Evolutionary conservation across 2,888 invertebrate species (phyloP).

Genomic region (Leucoma salicis): DNA sequence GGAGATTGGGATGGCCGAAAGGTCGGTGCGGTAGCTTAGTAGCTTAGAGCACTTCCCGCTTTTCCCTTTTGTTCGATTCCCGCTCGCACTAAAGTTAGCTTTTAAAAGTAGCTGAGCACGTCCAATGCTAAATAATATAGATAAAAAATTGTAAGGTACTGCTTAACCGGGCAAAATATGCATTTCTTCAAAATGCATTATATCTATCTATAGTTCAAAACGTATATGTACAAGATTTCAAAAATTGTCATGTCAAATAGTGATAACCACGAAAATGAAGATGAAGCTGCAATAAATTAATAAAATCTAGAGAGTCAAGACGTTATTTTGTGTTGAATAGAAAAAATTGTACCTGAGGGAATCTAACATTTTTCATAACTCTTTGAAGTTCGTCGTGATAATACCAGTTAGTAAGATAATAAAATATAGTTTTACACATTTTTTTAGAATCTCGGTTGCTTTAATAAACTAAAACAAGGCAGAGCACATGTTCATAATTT

Average conservation of each 20-base stretch:
- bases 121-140: constrained; percentile 40
- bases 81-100: too few species aligned
- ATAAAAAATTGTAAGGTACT: constrained; percentile 32
- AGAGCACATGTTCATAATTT: constrained; percentile 17
- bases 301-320: constrained; percentile 8
- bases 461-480: constrained; percentile 26
- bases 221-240: too few species aligned
- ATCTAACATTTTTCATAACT: constrained; percentile 6
- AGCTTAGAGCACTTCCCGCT: too few species aligned
- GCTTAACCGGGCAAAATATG: constrained; percentile 11
- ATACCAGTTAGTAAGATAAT: constrained; percentile 15
- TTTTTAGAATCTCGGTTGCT: constrained; percentile 21
- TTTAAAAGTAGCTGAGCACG: too few species aligned
- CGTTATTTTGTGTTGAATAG: constrained; percentile 11
- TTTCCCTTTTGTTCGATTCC: too few species aligned
- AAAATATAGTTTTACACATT: constrained; percentile 11
- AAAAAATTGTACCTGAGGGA: constrained; percentile 9
- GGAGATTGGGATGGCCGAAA: too few species aligned
- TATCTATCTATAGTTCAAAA: too few species aligned
- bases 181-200: constrained; percentile 21
- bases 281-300: constrained; percentile 9
- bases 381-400: constrained; percentile 22
- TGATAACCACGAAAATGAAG: too few species aligned
- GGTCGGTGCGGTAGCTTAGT: too few species aligned
- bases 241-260: too few species aligned